A percentile compares a stretch with the other conserved stretches of the same genome.
These are phyloP conservation scores for Lophius piscatorius DNA, from an alignment of 2,113 vertebrate species.

Conservation along the genomic window DNA sequence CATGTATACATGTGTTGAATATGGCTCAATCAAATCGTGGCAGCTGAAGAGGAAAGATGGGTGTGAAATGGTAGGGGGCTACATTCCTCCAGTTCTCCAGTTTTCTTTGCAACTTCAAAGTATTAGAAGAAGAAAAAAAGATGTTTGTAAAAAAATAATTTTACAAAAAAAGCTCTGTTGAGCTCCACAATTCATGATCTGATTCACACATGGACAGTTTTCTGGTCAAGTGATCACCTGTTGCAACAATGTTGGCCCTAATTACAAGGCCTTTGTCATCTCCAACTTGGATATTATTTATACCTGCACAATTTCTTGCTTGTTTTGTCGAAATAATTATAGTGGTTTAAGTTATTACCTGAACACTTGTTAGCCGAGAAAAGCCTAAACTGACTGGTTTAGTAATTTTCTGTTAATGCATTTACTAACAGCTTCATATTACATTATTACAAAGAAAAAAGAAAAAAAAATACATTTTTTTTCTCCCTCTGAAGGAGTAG, in stretches of 20 bases:
- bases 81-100: conserved; percentile 69
- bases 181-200: conserved; percentile 45
- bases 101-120: conserved; percentile 67
- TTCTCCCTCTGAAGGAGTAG: conserved; percentile 68
- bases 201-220: conserved; percentile 42
- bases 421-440: conserved; percentile 66
- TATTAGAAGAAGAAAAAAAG: conserved; percentile 24
- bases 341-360: conserved; percentile 85
- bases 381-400: conserved; percentile 73
- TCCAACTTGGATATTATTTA: conserved; percentile 32
- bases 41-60: conserved; percentile 54
- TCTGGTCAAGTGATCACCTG: conserved; percentile 47
- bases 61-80: conserved; percentile 53
- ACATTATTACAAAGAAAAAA: conserved; percentile 56
- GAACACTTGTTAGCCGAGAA: conserved; percentile 76
- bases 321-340: conserved; percentile 61
- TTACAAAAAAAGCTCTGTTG: conserved; percentile 12
- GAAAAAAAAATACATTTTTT: conserved; percentile 27
- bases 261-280: conserved; percentile 49
- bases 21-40: conserved; percentile 68
- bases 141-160: conserved; percentile 25
- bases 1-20: conserved; percentile 47
- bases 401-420: conserved; percentile 59
- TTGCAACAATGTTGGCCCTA: conserved; percentile 34
- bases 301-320: conserved; percentile 41